phyloP scores from a whole-genome alignment of 1,140 invertebrate species.

The Drosophila punjabiensis region DNA sequence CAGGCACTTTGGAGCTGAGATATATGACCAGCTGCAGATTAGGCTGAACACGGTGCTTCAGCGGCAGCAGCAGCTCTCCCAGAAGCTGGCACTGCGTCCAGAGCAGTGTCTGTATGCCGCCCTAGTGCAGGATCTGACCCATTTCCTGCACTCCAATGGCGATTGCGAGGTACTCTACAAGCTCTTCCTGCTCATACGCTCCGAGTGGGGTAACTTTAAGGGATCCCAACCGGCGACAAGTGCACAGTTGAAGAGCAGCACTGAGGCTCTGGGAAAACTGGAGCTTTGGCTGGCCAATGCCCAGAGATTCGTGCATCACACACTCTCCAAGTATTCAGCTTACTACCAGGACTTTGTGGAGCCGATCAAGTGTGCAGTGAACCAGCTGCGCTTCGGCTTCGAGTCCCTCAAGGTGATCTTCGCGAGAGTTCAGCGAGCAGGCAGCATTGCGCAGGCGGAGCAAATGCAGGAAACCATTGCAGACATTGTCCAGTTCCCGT shows the following conservation, averaged over 20 bases:
- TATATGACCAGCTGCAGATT: slow-evolving; percentile 70
- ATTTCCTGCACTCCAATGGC: slow-evolving; percentile 76
- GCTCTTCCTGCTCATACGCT: slow-evolving; percentile 37
- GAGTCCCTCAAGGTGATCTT: slow-evolving; percentile 69
- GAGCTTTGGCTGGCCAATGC: slow-evolving; percentile 81
- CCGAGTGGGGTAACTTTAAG: slow-evolving; percentile 51
- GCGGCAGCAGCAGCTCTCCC: slow-evolving; percentile 78
- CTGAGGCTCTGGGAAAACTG: slow-evolving; percentile 64
- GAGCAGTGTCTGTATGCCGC: slow-evolving; percentile 86
- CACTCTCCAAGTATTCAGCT: slow-evolving; percentile 53
- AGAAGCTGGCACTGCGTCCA: slow-evolving; percentile 87
- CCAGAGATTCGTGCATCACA: slow-evolving; percentile 76
- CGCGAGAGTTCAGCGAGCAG: slow-evolving; percentile 43
- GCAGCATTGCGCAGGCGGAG: slow-evolving; percentile 46
- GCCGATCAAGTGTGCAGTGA: slow-evolving; percentile 74
- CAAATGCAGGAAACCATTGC: slow-evolving; percentile 54
- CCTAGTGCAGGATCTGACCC: slow-evolving; percentile 83
- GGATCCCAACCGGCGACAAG: slow-evolving; percentile 28
- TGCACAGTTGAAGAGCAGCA: slow-evolving; percentile 38
- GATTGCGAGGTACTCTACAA: slow-evolving; percentile 53
- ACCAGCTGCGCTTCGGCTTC: slow-evolving; percentile 69
- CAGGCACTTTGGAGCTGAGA: slow-evolving; percentile 69
- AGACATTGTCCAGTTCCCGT: slow-evolving; percentile 71
- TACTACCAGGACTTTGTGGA: slow-evolving; percentile 82
- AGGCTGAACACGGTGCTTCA: slow-evolving; percentile 72